Evolutionary conservation across 2,797 vertebrate genomes (phyloP), one percentile per base, ranked within the genome.

Genomic region (Leuciscus waleckii): DNA sequence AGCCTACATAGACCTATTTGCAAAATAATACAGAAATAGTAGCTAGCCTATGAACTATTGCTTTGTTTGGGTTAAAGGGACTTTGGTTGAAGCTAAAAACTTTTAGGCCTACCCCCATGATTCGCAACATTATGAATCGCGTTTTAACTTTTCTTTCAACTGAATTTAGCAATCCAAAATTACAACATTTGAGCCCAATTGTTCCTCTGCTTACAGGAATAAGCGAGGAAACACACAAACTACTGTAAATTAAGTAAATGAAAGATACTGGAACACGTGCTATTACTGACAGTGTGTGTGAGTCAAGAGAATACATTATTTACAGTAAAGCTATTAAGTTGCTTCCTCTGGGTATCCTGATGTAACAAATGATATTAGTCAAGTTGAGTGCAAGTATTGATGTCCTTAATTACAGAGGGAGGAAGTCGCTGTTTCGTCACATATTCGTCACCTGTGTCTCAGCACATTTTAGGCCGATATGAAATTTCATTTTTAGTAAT

Each of bases 241-340:
- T 10, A 26, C 58, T 39, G 61, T 70, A 81, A 70, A 69, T 70
- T 23, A 71, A 35, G 51, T 43, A 16, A 58, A 58, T 70, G 35
- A 70, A 29, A 61, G 13, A 61, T 70, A 71, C 63, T 21, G 74
- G 54, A 71, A 85, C 58, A 65, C 41, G 10, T 54, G 69, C 56
- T 74, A 29, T 85, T 74, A 85, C 58, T 71, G 32, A 67, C 32
- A 74, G 10, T 49, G 32, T 63, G 41, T 49, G 43, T 85, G 77
- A 73, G 68, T 80, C 68, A 85, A 80, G 37, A 32, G 19, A 29
- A 63, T 35, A 16, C 29, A 74, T 46, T 54, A 85, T 74, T 79
- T 85, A 80, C 84, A 65, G 84, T 80, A 85, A 84, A 80, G 68
- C 84, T 67, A 85, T 85, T 85, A 80, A 49, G 32, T 51, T 51